phyloP scores from a whole-genome alignment of 2,113 vertebrate species.

The Pipa parva region DNA sequence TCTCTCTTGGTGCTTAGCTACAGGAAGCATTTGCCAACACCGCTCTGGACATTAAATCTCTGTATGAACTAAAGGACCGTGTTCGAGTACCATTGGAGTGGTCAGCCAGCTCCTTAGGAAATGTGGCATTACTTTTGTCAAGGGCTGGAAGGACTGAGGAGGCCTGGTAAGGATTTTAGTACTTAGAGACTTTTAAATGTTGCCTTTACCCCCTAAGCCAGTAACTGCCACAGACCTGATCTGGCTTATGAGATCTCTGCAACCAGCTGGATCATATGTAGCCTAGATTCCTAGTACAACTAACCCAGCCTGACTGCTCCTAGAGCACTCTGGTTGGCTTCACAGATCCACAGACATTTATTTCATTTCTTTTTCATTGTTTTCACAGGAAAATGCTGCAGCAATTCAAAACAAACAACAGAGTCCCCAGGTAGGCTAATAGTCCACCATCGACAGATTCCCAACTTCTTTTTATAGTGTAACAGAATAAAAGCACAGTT shows the following conservation, averaged over 20 bases:
- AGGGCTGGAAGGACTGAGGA: conserved; percentile 65
- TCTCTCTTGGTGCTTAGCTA: conserved; percentile 60
- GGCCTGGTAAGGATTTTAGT: conserved; percentile 72
- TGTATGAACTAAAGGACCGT: conserved; percentile 45
- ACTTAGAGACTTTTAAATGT: too few relatives aligned
- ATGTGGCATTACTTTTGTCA: conserved; percentile 63
- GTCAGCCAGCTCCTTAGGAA: conserved; percentile 57
- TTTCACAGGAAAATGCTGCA: conserved; percentile 72
- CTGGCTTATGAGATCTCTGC: too few relatives aligned
- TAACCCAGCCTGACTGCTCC: too few relatives aligned
- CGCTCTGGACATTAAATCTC: conserved; percentile 70
- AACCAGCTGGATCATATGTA: too few relatives aligned
- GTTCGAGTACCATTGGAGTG: conserved; percentile 48
- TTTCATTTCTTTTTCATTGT: neutral
- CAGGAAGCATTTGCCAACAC: conserved; percentile 75
- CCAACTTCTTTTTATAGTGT: too few relatives aligned
- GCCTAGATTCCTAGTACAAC: too few relatives aligned
- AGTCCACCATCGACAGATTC: too few relatives aligned
- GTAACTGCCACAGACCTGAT: neutral
- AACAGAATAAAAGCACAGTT: too few relatives aligned
- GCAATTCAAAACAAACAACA: conserved; percentile 70
- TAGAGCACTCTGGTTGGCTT: too few relatives aligned
- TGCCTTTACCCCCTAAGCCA: too few relatives aligned
- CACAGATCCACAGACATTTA: too few relatives aligned
- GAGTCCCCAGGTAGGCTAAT: conserved; percentile 76